Percentiles rank a stretch among this genome's conserved stretches.
Conservation (phyloP, 2,888 invertebrate species). For the Philereme transversata region DNA sequence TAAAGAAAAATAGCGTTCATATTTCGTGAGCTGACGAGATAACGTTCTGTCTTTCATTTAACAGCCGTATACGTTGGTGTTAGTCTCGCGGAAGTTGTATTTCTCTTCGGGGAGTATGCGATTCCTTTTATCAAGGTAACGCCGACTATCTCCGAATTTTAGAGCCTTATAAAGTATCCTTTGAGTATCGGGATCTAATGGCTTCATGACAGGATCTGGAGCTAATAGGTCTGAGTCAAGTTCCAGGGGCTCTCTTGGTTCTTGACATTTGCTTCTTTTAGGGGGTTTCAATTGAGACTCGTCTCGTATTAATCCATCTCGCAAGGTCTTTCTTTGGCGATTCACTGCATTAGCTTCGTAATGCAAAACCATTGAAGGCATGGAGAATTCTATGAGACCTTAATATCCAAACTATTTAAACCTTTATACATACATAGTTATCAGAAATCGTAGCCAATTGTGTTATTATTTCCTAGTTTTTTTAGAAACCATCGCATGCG, state of each 20-base stretch:
- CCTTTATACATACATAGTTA: conserved; percentile 20
- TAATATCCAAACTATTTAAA: conserved; percentile 19
- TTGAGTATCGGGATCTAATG: conserved; percentile 22
- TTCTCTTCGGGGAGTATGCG: conserved; percentile 40
- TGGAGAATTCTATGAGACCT: conserved; percentile 9
- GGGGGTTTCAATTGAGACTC: conserved; percentile 3
- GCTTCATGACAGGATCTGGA: conserved; percentile 27
- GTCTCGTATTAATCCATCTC: conserved; percentile 16
- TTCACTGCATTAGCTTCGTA: conserved; percentile 16
- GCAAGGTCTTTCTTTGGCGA: conserved; percentile 24
- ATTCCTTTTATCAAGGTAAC: conserved; percentile 40
- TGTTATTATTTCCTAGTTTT: conserved; percentile 26
- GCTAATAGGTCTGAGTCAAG: background rate
- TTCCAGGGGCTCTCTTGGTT: background rate
- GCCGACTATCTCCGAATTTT: conserved; percentile 31
- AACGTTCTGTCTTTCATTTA: conserved; percentile 35
- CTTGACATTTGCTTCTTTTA: conserved; percentile 5
- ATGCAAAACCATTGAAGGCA: conserved; percentile 22
- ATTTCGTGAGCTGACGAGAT: conserved; percentile 9
- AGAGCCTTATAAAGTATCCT: conserved; percentile 22
- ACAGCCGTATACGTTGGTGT: conserved; percentile 41
- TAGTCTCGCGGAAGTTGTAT: conserved; percentile 44
- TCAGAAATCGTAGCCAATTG: conserved; percentile 17
- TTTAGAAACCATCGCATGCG: conserved; percentile 40
- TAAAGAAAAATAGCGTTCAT: conserved; percentile 28